Conservation (phyloP, 2,888 invertebrate species). For the Homarus gammarus region DNA sequence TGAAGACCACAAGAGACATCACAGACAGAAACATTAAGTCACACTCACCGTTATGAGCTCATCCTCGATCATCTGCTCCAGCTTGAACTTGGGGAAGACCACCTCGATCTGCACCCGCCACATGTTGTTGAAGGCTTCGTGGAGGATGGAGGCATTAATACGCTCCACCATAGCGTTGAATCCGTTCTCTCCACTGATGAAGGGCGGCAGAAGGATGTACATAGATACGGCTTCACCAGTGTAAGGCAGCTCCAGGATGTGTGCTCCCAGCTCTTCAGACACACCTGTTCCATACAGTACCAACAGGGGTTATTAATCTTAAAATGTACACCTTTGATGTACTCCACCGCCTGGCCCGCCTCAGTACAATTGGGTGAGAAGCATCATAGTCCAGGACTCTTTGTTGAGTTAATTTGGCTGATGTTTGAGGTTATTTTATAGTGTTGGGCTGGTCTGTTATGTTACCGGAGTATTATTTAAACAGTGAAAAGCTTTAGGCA, state of each 20-base stretch:
- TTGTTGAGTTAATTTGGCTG: background rate
- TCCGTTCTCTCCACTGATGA: constrained; percentile 75
- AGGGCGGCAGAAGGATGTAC: constrained; percentile 77
- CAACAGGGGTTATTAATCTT: too few species aligned
- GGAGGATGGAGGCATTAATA: constrained; percentile 64
- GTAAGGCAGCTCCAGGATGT: constrained; percentile 78
- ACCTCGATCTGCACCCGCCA: constrained; percentile 74
- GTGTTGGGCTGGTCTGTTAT: too few species aligned
- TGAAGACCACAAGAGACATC: background rate
- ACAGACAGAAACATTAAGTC: background rate
- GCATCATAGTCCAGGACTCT: too few species aligned
- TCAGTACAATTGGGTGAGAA: too few species aligned
- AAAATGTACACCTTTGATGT: too few species aligned
- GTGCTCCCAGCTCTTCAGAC: constrained; percentile 76
- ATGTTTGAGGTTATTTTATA: background rate
- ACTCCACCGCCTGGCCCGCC: too few species aligned
- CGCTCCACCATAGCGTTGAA: constrained; percentile 71
- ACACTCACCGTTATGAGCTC: constrained; percentile 78
- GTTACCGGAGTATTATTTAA: too few species aligned
- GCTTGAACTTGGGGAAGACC: constrained; percentile 76
- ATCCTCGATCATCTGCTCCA: constrained; percentile 80
- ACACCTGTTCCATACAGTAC: constrained; percentile 76
- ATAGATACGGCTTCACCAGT: constrained; percentile 77
- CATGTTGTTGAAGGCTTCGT: constrained; percentile 64
- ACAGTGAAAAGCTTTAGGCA: too few species aligned